Evolutionary conservation across 2,113 vertebrate species (phyloP).

Genomic region (Alces alces): DNA sequence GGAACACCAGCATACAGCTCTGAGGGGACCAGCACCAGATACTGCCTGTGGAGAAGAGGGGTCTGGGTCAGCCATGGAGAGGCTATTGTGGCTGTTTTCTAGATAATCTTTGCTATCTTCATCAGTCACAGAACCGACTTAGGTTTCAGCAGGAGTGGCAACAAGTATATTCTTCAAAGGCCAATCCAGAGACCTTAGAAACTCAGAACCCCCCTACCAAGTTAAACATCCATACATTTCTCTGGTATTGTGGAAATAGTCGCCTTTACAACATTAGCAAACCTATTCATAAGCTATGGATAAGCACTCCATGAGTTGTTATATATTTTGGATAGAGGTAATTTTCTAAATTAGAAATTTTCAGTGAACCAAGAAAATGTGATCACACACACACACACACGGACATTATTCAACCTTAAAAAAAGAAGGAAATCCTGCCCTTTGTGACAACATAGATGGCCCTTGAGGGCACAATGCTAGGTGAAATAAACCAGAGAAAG

Average conservation of each 20-base stretch:
- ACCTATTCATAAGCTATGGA: not conserved
- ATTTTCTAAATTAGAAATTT: not conserved
- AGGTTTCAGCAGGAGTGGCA: not conserved
- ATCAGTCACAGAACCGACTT: not conserved
- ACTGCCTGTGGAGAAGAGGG: slow-evolving; percentile 67
- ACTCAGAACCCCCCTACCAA: not conserved
- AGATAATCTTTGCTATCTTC: not conserved
- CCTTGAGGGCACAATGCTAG: not conserved
- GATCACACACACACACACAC: too few species aligned
- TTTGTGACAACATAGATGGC: not conserved
- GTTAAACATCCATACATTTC: not conserved
- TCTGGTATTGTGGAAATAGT: not conserved
- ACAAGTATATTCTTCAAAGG: not conserved
- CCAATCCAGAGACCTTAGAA: not conserved
- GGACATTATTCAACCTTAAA: not conserved
- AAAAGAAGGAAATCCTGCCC: not conserved
- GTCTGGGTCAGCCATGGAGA: not conserved
- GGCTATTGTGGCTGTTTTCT: not conserved
- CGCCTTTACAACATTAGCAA: not conserved
- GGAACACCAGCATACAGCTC: not conserved
- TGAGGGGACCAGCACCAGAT: slow-evolving; percentile 68
- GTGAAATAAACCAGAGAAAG: not conserved
- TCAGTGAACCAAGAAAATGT: not conserved
- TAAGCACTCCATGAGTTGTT: not conserved
- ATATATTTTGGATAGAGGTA: not conserved